Percentiles rank a stretch among this genome's conserved stretches.
phyloP scores from a whole-genome alignment of 2,888 invertebrate species.

The Thecophora atra region DNA sequence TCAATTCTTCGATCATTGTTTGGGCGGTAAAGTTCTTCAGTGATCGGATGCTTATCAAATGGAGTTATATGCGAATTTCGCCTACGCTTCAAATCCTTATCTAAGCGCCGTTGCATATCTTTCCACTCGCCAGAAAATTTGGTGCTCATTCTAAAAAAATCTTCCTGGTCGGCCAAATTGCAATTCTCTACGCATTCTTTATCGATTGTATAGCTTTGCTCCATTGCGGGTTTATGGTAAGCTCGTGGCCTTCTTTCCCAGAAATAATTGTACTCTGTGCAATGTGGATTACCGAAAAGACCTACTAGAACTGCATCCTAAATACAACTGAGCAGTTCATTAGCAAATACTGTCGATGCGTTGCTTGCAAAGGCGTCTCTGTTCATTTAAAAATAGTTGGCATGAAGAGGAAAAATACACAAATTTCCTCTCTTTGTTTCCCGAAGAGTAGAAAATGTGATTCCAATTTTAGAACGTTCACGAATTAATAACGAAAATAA shows the following conservation, averaged over 20 bases:
- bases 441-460: background rate
- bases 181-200: background rate
- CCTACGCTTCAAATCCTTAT: constrained; percentile 9
- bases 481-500: background rate
- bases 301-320: constrained; percentile 19
- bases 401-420: background rate
- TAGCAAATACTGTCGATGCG: constrained; percentile 17
- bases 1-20: background rate
- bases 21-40: background rate
- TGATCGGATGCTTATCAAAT: constrained; percentile 1
- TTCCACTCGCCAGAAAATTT: constrained; percentile 6
- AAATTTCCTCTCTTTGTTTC: background rate
- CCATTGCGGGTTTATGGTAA: constrained; percentile 3
- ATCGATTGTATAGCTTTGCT: constrained; percentile 11
- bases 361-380: background rate
- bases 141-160: constrained; percentile 3
- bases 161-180: background rate
- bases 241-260: background rate
- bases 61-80: constrained; percentile 1
- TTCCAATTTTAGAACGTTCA: background rate
- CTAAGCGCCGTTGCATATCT: constrained; percentile 6
- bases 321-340: constrained; percentile 20
- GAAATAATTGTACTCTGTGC: background rate
- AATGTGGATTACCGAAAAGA: background rate
- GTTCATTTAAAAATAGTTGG: constrained; percentile 31